These are phyloP conservation scores for Antedon mediterranea DNA, from an alignment of 53 echinoderm and acorn worm genomes.

Conservation along the genomic window DNA sequence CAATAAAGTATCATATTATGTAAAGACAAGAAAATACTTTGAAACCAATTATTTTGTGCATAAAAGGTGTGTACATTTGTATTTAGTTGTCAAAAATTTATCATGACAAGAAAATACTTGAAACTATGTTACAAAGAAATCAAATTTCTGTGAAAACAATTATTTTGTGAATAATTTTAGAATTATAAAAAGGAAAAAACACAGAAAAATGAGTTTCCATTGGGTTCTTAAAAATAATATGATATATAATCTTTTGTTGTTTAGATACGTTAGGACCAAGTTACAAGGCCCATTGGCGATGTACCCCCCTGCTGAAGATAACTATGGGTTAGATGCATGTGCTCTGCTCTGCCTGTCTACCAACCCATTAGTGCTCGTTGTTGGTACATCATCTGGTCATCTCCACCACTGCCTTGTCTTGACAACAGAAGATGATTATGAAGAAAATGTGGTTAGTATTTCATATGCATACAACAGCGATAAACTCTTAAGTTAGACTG, in stretches of 20 bases:
- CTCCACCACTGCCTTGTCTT: conserved; percentile 87
- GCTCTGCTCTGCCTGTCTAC: conserved; percentile 62
- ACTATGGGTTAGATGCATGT: conserved; percentile 96
- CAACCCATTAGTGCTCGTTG: conserved; percentile 63
- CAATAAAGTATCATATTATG: no score
- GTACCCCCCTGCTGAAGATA: conserved; percentile 95
- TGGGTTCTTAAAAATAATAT: not conserved
- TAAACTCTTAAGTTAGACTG: no score
- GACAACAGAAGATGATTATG: conserved; percentile 32
- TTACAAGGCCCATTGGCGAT: conserved; percentile 74
- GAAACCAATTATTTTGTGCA: no score
- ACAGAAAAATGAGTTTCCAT: not conserved
- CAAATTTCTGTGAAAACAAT: no score
- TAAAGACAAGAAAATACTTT: no score
- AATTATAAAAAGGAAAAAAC: no score
- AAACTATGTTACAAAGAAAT: no score
- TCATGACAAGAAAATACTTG: no score
- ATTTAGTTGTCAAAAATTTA: no score
- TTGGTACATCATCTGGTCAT: conserved; percentile 68
- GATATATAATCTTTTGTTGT: not conserved
- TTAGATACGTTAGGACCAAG: conserved; percentile 40
- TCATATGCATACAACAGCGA: no score
- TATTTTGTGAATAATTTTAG: no score
- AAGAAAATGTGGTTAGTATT: conserved; percentile 23
- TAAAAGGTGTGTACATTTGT: no score